Evolutionary conservation across 2,888 invertebrate species (phyloP).

Genomic region (Drosophila helvetica): DNA sequence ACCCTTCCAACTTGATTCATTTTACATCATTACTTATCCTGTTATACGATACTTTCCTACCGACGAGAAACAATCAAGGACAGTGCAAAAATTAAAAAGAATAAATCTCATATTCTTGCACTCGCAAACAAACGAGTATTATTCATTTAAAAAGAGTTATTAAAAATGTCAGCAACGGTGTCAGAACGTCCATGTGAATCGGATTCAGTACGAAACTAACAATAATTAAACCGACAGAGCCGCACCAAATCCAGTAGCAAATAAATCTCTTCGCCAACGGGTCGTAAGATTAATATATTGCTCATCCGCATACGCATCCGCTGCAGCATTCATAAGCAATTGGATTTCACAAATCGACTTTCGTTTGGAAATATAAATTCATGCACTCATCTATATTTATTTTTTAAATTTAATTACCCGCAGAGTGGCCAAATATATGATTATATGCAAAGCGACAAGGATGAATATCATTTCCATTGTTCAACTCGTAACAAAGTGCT

Average conservation of each 20-base stretch:
- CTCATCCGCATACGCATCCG: background rate
- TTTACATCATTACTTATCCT: background rate
- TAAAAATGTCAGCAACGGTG: too few species aligned
- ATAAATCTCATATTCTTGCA: too few species aligned
- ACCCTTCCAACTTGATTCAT: conserved; percentile 25
- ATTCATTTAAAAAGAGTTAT: too few species aligned
- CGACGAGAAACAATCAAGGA: too few species aligned
- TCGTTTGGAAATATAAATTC: conserved; percentile 12
- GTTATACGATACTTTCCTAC: too few species aligned
- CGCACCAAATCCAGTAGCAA: conserved; percentile 5
- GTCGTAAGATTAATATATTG: conserved; percentile 43
- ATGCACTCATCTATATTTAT: conserved; percentile 12
- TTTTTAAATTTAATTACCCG: conserved; percentile 52
- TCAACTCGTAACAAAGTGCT: background rate
- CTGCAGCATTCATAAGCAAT: conserved; percentile 11
- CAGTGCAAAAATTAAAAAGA: too few species aligned
- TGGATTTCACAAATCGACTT: conserved; percentile 16
- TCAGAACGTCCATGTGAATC: too few species aligned
- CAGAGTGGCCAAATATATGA: conserved; percentile 46
- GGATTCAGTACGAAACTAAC: too few species aligned
- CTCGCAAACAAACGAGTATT: too few species aligned
- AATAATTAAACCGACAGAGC: too few species aligned
- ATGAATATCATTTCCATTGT: background rate
- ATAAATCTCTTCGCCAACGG: background rate
- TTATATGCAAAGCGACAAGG: background rate